Evolutionary conservation across 2,888 invertebrate genomes (phyloP), one percentile per base, ranked within the genome.

Genomic region (Eupeodes luniger): DNA sequence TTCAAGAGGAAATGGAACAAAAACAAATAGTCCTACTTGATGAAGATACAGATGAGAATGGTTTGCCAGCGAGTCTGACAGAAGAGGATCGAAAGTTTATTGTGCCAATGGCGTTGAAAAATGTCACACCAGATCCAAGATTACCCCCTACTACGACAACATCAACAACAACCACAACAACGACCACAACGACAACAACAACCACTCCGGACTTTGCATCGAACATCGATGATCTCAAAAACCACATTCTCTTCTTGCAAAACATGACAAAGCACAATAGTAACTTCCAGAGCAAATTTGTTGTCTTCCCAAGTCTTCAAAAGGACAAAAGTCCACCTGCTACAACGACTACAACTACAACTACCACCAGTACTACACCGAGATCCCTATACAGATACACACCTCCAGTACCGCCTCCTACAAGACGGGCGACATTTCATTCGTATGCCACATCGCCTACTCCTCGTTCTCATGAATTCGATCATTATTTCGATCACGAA

Each of bases 21-120:
- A 93, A 93, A 66, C 93, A 93, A 88, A 93, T 93, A 14, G 93
- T 93, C 57, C 89, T 93, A 47, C 91, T 93, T 7, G 93, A 93
- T 64, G 93, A 93, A 66, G 93, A 93, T 77, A 92, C 92, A 27
- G 93, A 93, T 84, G 93, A 93, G 67, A 93, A 93, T 75, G 93
- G 93, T 57, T 84, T 93, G 34, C 93, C 93, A 0, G 92, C 93
- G 55, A 93, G 93, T 88, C 88, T 93, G 40, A 93, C 93, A 11
- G 93, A 93, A 19, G 93, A 93, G 87, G 93, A 93, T 89, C 92
- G 93, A 16, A 93, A 93, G 87, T 93, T 93, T 74, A 94, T 94
- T 79, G 93, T 93, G 62, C 94, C 94, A 2, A 93, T 94, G 93
- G 94, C 94, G 7, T 83, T 94, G 44, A 94, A 93, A 79, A 93